These are phyloP conservation scores for Dynastes maya DNA, from an alignment of 2,888 invertebrate genomes.

Conservation along the genomic window DNA sequence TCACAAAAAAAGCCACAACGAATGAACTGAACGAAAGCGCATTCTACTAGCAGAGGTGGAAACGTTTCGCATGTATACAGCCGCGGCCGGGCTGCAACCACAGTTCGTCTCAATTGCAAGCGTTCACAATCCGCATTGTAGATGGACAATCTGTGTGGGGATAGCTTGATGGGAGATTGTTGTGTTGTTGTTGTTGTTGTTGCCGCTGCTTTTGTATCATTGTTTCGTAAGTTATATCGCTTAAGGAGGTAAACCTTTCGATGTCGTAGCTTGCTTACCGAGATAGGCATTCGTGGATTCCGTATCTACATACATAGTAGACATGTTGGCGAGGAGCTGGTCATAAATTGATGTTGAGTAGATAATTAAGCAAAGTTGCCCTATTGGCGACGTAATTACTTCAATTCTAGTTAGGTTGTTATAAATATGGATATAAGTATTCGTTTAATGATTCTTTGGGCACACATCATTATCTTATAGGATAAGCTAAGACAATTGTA, in stretches of 20 bases:
- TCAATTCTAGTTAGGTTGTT: neutral
- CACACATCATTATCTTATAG: too few species aligned
- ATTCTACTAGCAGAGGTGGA: slow-evolving; percentile 49
- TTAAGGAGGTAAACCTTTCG: neutral
- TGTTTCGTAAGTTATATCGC: neutral
- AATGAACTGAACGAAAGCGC: slow-evolving; percentile 24
- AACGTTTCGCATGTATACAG: slow-evolving; percentile 40
- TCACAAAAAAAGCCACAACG: slow-evolving; percentile 44
- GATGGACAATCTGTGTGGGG: slow-evolving; percentile 6
- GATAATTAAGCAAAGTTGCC: slow-evolving; percentile 43
- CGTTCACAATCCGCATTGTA: neutral
- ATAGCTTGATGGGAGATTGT: neutral
- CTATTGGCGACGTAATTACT: neutral
- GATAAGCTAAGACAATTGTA: too few species aligned
- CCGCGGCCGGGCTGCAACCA: neutral
- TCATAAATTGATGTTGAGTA: slow-evolving; percentile 43
- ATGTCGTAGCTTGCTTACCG: slow-evolving; percentile 16
- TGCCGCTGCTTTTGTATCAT: neutral
- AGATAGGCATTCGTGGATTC: neutral
- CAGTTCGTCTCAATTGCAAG: neutral
- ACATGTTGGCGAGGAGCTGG: neutral
- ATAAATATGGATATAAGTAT: too few species aligned
- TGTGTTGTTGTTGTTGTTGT: neutral
- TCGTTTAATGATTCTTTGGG: too few species aligned
- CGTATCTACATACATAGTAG: too few species aligned